Percentiles rank a stretch among this genome's conserved stretches.
Evolutionary conservation across 1,140 invertebrate species (phyloP).

Genomic region (Drosophila jambulina): DNA sequence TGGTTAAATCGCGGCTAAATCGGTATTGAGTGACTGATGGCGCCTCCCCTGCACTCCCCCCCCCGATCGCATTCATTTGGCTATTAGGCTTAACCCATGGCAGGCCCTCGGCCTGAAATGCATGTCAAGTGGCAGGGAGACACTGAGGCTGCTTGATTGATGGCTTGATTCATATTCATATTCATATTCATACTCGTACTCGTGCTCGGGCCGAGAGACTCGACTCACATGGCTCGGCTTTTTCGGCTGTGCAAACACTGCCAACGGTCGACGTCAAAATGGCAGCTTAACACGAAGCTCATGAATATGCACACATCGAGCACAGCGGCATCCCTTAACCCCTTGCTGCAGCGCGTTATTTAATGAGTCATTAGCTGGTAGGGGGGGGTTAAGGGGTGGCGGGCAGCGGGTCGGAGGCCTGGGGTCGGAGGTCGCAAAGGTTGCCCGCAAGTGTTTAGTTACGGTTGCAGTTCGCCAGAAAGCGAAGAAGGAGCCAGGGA

Average conservation of each 20-base stretch:
- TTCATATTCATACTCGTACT: conserved; percentile 51
- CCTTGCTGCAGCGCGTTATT: conserved; percentile 64
- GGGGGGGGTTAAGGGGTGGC: not conserved
- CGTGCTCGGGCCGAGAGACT: conserved; percentile 14
- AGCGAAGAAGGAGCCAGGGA: conserved; percentile 3
- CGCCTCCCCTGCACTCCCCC: conserved; percentile 1
- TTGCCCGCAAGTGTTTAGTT: conserved; percentile 54
- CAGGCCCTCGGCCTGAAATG: conserved; percentile 27
- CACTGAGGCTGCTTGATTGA: conserved; percentile 68
- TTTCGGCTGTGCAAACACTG: conserved; percentile 63
- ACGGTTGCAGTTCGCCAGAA: conserved; percentile 38
- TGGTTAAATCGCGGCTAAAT: not conserved
- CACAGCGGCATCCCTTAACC: conserved; percentile 16
- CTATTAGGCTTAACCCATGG: conserved; percentile 16
- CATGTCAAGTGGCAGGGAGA: conserved; percentile 69
- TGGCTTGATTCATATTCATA: conserved; percentile 59
- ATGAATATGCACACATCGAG: conserved; percentile 74
- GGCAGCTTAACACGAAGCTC: conserved; percentile 82
- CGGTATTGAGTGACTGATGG: conserved; percentile 8
- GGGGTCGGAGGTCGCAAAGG: conserved; percentile 39
- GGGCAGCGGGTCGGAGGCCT: not conserved
- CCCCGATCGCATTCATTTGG: conserved; percentile 33
- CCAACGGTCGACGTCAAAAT: conserved; percentile 72
- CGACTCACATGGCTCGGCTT: conserved; percentile 10
- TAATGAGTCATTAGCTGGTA: conserved; percentile 76